phyloP scores from a whole-genome alignment of 2,888 invertebrate genomes.

The Helicoverpa assulta region DNA sequence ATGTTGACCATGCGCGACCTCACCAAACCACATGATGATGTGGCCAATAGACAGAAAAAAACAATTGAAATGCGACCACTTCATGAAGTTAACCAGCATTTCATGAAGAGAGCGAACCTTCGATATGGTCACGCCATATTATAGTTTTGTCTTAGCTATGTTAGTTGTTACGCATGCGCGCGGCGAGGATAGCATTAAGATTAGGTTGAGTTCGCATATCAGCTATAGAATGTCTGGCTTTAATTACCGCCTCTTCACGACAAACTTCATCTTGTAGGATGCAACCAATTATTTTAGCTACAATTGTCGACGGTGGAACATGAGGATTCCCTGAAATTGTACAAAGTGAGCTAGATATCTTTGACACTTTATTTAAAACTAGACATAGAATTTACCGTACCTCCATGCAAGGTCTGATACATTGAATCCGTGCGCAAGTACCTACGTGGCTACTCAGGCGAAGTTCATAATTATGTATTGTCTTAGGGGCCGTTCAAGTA shows the following conservation, averaged over 20 bases:
- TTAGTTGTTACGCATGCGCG: slow-evolving; percentile 69
- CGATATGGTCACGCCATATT: neutral
- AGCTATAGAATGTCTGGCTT: slow-evolving; percentile 85
- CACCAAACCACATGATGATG: no score
- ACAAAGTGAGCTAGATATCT: slow-evolving; percentile 34
- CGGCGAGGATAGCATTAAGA: slow-evolving; percentile 74
- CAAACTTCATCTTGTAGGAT: slow-evolving; percentile 91
- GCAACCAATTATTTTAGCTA: slow-evolving; percentile 94
- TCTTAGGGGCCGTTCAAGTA: no score
- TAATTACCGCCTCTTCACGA: slow-evolving; percentile 83
- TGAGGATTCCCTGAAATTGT: slow-evolving; percentile 92
- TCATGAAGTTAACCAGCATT: no score
- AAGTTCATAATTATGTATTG: no score
- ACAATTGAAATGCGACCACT: no score
- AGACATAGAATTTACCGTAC: slow-evolving; percentile 3
- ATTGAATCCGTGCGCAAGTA: no score
- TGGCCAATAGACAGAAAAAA: no score
- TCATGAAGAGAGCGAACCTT: no score
- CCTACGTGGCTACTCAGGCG: no score
- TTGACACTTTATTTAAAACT: neutral
- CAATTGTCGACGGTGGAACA: slow-evolving; percentile 94
- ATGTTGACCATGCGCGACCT: no score
- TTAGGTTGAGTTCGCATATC: slow-evolving; percentile 81
- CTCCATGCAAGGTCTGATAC: neutral
- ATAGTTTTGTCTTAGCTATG: slow-evolving; percentile 18